A percentile compares a stretch with the other conserved stretches of the same genome.
Conservation (phyloP, 2,113 vertebrate genomes). For the Cynoglossus semilaevis region DNA sequence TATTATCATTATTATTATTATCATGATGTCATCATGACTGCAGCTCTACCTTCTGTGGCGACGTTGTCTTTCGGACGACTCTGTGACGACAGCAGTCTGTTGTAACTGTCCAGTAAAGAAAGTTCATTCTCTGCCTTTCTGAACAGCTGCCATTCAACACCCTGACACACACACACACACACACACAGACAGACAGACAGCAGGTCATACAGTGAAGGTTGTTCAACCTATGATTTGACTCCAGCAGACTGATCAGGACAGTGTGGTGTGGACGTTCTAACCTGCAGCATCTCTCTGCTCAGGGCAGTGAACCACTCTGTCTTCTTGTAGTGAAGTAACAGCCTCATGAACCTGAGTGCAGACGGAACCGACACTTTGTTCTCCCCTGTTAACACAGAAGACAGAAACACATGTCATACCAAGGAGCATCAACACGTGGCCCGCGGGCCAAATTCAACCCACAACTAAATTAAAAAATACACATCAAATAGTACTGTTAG, state of each 20-base stretch:
- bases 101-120: slow-evolving; percentile 77
- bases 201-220: too few species aligned
- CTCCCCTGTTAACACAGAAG: slow-evolving; percentile 67
- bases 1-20: too few species aligned
- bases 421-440: too few species aligned
- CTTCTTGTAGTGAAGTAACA: slow-evolving; percentile 87
- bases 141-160: slow-evolving; percentile 68
- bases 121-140: slow-evolving; percentile 83
- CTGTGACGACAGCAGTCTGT: slow-evolving; percentile 72
- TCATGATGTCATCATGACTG: too few species aligned
- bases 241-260: too few species aligned
- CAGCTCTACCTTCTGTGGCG: neutral
- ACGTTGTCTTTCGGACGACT: slow-evolving; percentile 52
- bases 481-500: neutral
- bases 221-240: too few species aligned
- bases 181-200: slow-evolving; percentile 6
- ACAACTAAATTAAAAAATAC: slow-evolving; percentile 1
- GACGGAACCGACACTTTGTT: slow-evolving; percentile 78
- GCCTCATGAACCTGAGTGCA: slow-evolving; percentile 85
- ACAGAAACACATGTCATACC: slow-evolving; percentile 2
- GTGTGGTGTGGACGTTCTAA: slow-evolving; percentile 64
- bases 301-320: slow-evolving; percentile 79
- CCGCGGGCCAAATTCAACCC: too few species aligned
- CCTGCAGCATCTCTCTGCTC: slow-evolving; percentile 65
- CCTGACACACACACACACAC: slow-evolving; percentile 64